phyloP scores from a whole-genome alignment of 1,140 invertebrate species.

The Tetranychus urticae region DNA sequence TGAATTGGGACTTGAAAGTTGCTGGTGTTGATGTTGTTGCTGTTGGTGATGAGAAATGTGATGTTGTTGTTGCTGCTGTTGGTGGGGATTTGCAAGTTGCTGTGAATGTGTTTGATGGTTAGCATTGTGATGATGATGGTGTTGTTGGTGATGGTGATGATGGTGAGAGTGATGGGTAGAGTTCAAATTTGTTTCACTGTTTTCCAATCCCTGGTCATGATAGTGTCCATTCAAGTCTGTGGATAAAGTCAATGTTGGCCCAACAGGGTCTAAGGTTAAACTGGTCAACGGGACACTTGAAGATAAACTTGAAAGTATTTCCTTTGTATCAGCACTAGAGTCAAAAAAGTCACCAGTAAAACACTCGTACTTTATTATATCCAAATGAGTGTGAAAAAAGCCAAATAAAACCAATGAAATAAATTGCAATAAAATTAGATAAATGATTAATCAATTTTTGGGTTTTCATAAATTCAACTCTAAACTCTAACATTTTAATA shows the following conservation, averaged over 20 bases:
- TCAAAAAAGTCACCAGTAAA: background rate
- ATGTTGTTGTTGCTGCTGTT: background rate
- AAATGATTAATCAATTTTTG: background rate
- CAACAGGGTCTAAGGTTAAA: background rate
- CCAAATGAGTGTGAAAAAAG: background rate
- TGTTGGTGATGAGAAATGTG: background rate
- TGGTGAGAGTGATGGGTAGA: background rate
- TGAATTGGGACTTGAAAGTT: background rate
- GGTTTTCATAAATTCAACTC: background rate
- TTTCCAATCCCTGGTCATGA: no score
- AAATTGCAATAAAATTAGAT: background rate
- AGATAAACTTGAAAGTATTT: background rate
- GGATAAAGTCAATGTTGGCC: background rate
- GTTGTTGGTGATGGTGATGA: background rate
- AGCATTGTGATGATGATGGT: background rate
- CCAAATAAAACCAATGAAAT: background rate
- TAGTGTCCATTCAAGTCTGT: background rate
- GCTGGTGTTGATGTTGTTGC: background rate
- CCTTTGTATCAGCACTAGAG: background rate
- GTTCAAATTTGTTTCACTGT: no score
- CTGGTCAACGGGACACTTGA: background rate
- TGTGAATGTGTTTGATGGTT: background rate
- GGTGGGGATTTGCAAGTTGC: no score
- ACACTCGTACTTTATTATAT: background rate
- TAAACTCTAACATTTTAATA: background rate